Percentiles rank a stretch among this genome's conserved stretches.
Evolutionary conservation across 2,113 vertebrate species (phyloP).

Genomic region (Myotis yumanensis): DNA sequence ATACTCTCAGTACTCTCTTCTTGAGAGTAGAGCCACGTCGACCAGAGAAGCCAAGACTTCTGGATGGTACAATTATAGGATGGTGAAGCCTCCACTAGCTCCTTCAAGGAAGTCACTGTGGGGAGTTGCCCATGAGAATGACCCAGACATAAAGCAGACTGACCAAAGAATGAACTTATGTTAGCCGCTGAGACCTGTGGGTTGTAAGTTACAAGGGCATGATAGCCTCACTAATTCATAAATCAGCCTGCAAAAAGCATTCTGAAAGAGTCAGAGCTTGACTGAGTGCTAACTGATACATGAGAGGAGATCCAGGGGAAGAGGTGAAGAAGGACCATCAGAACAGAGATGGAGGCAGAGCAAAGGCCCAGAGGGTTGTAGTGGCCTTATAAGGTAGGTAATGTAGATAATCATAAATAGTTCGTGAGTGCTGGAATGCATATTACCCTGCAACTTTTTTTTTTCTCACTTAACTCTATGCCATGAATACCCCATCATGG

Average conservation of each 20-base stretch:
- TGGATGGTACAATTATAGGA: neutral
- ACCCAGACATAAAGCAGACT: neutral
- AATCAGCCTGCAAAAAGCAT: neutral
- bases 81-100: neutral
- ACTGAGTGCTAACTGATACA: neutral
- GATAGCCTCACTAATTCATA: neutral
- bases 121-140: neutral
- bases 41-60: neutral
- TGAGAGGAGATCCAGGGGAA: neutral
- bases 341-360: neutral
- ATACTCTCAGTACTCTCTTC: neutral
- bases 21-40: neutral
- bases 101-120: neutral
- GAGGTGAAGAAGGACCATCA: neutral
- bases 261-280: neutral
- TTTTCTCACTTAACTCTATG: neutral
- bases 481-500: neutral
- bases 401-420: neutral
- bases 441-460: slow-evolving; percentile 2
- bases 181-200: neutral
- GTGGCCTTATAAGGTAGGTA: neutral
- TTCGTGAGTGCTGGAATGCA: neutral
- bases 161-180: neutral
- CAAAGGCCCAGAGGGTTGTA: neutral
- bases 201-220: neutral